Evolutionary conservation across 2,113 vertebrate species (phyloP).

Genomic region (Siphamia tubifer): DNA sequence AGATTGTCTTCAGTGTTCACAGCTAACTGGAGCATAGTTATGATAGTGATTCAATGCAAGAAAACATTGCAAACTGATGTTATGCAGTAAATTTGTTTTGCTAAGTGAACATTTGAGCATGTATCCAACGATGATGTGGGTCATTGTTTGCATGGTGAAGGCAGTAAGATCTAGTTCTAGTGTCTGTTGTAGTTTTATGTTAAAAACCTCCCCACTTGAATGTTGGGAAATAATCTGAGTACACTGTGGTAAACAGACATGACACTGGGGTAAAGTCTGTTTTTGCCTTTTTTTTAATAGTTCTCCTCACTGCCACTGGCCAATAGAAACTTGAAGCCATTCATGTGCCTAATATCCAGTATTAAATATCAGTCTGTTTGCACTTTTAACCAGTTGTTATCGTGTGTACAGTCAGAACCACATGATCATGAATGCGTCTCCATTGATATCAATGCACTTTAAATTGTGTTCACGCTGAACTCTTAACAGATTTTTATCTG

Average conservation of each 20-base stretch:
- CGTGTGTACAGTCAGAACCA: neutral
- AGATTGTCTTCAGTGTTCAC: neutral
- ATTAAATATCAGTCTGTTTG: neutral
- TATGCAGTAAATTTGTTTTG: neutral
- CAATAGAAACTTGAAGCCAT: constrained; percentile 45
- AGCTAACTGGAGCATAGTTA: neutral
- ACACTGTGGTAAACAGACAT: neutral
- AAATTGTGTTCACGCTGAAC: constrained; percentile 9
- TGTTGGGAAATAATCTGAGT: neutral
- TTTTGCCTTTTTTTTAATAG: neutral
- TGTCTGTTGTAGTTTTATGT: neutral
- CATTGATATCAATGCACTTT: constrained; percentile 24
- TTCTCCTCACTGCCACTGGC: constrained; percentile 6
- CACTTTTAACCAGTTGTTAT: constrained; percentile 12
- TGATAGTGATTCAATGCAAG: neutral
- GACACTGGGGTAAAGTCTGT: neutral
- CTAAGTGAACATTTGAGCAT: neutral
- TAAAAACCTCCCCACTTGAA: neutral
- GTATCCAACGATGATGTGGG: neutral
- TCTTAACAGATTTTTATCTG: constrained; percentile 4
- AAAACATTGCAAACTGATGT: neutral
- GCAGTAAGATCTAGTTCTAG: neutral
- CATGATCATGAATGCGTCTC: neutral
- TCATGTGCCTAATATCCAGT: constrained; percentile 47
- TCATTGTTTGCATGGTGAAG: neutral